Base-by-base conservation (phyloP, 2,113 vertebrate species). In the Phyllostomus hastatus region DNA sequence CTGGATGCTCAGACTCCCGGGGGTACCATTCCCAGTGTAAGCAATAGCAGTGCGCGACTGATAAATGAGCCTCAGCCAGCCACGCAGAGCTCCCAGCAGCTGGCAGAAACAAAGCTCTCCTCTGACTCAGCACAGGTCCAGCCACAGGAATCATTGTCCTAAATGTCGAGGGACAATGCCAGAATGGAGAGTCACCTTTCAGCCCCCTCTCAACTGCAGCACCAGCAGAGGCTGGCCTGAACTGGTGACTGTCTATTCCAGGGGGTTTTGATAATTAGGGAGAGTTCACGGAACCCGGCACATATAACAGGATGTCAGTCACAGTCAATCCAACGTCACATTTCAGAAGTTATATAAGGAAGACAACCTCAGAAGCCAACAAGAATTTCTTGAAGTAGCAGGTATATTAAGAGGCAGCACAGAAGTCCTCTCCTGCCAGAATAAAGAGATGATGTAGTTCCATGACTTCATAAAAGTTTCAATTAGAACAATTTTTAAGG, bases 401-500 rank as follows among this genome's bases (percentile, higher is more conserved):
- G 48, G 31, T 69, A 6, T 43, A 43, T 61, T 89, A 33, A 88
- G 91, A 97, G 28, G 33, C 75, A 69, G 22, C 38, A 59, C 20
- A 73, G 43, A 80, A 81, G 69, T 95, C 92, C 70, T n/a, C 73
- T 64, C 59, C 14, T n/a, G 33, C 10, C 92, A 90, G 94, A 80
- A 85, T 46, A 61, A 54, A 94, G 70, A 92, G 46, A 95, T 7
- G 22, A 70, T 46, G 28, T 7, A 20, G 46, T 26, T 33, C 24
- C 52, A 28, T 19, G 33, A 48, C 33, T 93, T 59, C 66, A 97
- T 97, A 70, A 54, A 81, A 31, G 7, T 96, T 95, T 95, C 80
- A 43, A 90, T 91, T 83, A 86, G 67, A 8, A 88, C 66, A 80
- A 75, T 97, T 90, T 94, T 94, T 61, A 96, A 93, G 70, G 31